Conservation (phyloP, 1,140 invertebrate species). For the Mizuhopecten yessoensis region DNA sequence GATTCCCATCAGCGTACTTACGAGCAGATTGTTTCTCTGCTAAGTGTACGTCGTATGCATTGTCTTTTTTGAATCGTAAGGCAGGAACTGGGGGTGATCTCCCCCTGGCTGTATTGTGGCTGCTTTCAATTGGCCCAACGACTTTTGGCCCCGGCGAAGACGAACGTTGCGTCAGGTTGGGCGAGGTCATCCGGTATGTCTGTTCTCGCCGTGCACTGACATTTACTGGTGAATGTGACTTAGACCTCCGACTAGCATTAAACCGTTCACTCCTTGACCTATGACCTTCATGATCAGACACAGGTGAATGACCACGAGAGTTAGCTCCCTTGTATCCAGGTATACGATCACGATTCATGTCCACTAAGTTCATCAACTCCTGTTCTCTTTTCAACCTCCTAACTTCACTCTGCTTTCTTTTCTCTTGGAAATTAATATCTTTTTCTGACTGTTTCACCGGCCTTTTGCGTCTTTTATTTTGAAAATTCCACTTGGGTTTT, state of each 20-base stretch:
- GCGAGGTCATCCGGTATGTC: constrained; percentile 24
- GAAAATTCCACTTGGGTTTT: constrained; percentile 78
- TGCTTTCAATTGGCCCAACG: not conserved
- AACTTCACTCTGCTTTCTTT: constrained; percentile 70
- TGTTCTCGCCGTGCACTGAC: constrained; percentile 31
- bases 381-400: constrained; percentile 71
- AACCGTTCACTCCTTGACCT: constrained; percentile 62
- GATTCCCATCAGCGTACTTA: constrained; percentile 69
- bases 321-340: constrained; percentile 66
- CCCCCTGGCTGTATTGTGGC: constrained; percentile 41
- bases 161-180: constrained; percentile 26
- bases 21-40: not conserved
- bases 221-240: constrained; percentile 67
- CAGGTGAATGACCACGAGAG: constrained; percentile 61
- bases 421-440: constrained; percentile 79
- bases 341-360: constrained; percentile 76
- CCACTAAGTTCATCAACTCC: constrained; percentile 73
- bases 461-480: constrained; percentile 73
- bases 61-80: constrained; percentile 69
- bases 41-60: not conserved
- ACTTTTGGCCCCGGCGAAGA: constrained; percentile 43
- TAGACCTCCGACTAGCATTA: constrained; percentile 56
- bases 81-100: constrained; percentile 77
- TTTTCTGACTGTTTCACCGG: constrained; percentile 79
- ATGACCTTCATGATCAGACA: constrained; percentile 65